These are phyloP conservation scores for Mormyrus proboscirostris DNA, from an alignment of 2,797 vertebrate species.

Conservation along the genomic window DNA sequence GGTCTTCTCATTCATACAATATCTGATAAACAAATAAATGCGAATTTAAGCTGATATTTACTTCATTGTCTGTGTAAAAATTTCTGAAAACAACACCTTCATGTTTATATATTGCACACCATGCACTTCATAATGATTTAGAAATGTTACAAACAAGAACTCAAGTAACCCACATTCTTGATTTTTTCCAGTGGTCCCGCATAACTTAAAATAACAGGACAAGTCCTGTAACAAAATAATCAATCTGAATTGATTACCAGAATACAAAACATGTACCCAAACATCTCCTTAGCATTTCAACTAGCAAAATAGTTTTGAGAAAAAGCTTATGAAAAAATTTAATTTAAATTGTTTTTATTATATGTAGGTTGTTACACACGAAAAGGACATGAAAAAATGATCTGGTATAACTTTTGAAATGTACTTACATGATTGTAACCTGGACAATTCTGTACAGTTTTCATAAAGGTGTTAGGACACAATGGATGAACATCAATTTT, in stretches of 20 bases:
- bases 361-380: not conserved
- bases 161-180: not conserved
- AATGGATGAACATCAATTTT: not conserved
- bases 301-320: not conserved
- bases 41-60: not conserved
- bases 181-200: not conserved
- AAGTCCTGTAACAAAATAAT: not conserved
- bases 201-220: not conserved
- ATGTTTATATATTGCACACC: not conserved
- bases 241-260: not conserved
- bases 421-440: not conserved
- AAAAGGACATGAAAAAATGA: not conserved
- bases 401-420: not conserved
- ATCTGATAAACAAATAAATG: not conserved
- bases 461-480: not conserved
- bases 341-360: not conserved
- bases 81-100: not conserved
- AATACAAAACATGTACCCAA: not conserved
- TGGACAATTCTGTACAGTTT: not conserved
- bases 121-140: not conserved
- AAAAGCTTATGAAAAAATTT: not conserved
- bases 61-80: not conserved
- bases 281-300: not conserved
- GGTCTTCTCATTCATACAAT: not conserved
- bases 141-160: not conserved